Conservation (phyloP, 30 jellyfish, hydroid and myxozoan species). For the Turritopsis rubra region DNA sequence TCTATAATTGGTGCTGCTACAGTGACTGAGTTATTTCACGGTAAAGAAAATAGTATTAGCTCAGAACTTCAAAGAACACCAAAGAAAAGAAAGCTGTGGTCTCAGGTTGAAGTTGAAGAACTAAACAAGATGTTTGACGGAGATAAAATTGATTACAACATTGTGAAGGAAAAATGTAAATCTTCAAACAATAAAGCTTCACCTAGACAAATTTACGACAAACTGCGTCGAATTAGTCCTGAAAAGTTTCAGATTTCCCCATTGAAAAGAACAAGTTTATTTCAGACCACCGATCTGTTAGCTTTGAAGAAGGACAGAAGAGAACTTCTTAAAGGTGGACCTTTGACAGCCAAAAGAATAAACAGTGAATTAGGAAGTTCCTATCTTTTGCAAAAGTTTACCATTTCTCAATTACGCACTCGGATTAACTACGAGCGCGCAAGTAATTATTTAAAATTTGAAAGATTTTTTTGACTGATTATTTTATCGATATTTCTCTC, state of each 20-base stretch:
- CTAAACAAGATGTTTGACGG: neutral
- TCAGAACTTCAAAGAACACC: constrained; percentile 4
- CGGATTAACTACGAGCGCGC: constrained; percentile 10
- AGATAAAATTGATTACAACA: neutral
- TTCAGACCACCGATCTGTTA: neutral
- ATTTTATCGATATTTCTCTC: neutral
- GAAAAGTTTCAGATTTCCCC: neutral
- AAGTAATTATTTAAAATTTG: neutral
- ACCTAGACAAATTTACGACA: constrained; percentile 15
- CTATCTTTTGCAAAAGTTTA: constrained; percentile 1
- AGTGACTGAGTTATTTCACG: neutral
- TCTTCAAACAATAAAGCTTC: neutral
- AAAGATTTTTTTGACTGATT: neutral
- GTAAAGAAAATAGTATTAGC: neutral
- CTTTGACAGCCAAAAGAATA: constrained; percentile 2
- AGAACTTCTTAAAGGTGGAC: constrained; percentile 6
- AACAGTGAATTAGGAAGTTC: neutral
- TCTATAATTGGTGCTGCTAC: constrained; percentile 8
- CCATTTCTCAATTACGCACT: constrained; percentile 9
- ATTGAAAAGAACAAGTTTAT: constrained; percentile 1
- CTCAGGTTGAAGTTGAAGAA: neutral
- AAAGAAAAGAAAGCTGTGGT: constrained; percentile 4
- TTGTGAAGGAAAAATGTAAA: neutral
- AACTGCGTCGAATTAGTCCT: constrained; percentile 11
- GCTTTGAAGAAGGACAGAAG: neutral